Evolutionary conservation across 2,113 vertebrate species (phyloP).

Genomic region (Phoenicopterus ruber): DNA sequence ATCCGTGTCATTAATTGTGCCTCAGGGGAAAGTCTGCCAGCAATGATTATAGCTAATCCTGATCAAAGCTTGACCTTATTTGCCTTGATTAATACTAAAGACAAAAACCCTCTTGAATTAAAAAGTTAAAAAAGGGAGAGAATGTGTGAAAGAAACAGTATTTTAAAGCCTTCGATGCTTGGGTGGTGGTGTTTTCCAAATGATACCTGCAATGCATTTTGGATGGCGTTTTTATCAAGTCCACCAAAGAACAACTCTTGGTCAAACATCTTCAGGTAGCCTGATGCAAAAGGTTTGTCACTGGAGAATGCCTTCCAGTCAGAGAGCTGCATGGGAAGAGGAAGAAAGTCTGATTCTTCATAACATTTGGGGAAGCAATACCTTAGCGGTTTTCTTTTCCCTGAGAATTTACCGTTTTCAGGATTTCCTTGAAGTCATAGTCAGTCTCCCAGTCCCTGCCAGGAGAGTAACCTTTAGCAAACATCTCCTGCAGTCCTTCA

Average conservation of each 20-base stretch:
- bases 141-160: background rate
- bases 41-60: slow-evolving; percentile 11
- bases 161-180: background rate
- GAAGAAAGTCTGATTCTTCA: background rate
- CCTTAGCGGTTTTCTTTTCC: background rate
- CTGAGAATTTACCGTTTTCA: slow-evolving; percentile 35
- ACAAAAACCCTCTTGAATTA: background rate
- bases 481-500: slow-evolving; percentile 34
- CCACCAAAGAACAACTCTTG: slow-evolving; percentile 45
- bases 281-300: slow-evolving; percentile 22
- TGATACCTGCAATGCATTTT: slow-evolving; percentile 58
- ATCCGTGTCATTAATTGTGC: background rate
- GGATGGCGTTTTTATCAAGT: slow-evolving; percentile 29
- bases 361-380: background rate
- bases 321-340: slow-evolving; percentile 29
- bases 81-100: background rate
- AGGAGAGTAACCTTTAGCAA: slow-evolving; percentile 25
- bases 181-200: background rate
- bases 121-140: background rate
- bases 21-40: slow-evolving; percentile 11
- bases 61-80: slow-evolving; percentile 44
- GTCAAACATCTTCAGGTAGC: slow-evolving; percentile 59
- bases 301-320: slow-evolving; percentile 58
- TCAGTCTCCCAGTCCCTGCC: background rate
- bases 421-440: slow-evolving; percentile 16